Evolutionary conservation across 2,888 invertebrate genomes (phyloP).

Genomic region (Scaptomyza tumidula): DNA sequence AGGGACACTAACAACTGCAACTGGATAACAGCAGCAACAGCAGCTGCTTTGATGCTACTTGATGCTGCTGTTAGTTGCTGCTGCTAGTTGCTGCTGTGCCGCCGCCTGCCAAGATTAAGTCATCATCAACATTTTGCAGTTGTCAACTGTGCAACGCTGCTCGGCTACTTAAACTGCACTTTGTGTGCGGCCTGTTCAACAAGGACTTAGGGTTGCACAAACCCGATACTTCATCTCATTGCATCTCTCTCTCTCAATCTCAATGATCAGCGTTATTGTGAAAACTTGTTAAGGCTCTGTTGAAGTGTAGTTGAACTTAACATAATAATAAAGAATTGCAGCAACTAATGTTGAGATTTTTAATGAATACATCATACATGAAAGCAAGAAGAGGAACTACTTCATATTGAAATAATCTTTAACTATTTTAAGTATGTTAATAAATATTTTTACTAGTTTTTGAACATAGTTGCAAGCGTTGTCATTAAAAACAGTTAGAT

Average conservation of each 20-base stretch:
- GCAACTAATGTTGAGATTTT: neutral
- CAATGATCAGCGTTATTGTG: constrained; percentile 43
- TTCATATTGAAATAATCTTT: too few species aligned
- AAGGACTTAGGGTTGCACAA: constrained; percentile 53
- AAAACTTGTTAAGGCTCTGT: neutral
- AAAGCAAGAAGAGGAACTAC: too few species aligned
- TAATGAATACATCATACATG: too few species aligned
- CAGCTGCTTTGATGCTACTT: constrained; percentile 16
- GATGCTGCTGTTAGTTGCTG: constrained; percentile 18
- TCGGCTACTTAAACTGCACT: constrained; percentile 74
- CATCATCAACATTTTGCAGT: constrained; percentile 82
- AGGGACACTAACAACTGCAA: constrained; percentile 45
- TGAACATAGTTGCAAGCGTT: too few species aligned
- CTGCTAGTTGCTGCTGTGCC: constrained; percentile 25
- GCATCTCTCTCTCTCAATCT: constrained; percentile 21
- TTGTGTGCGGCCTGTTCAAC: constrained; percentile 71
- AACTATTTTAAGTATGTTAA: too few species aligned
- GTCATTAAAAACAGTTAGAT: too few species aligned
- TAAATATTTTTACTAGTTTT: too few species aligned
- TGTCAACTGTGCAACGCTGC: constrained; percentile 69
- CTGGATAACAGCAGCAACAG: constrained; percentile 40
- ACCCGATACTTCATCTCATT: constrained; percentile 1
- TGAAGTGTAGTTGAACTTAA: too few species aligned
- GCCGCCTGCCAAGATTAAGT: constrained; percentile 74
- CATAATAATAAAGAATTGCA: too few species aligned